Evolutionary conservation across 2,113 vertebrate genomes (phyloP).

Genomic region (Hucho hucho): DNA sequence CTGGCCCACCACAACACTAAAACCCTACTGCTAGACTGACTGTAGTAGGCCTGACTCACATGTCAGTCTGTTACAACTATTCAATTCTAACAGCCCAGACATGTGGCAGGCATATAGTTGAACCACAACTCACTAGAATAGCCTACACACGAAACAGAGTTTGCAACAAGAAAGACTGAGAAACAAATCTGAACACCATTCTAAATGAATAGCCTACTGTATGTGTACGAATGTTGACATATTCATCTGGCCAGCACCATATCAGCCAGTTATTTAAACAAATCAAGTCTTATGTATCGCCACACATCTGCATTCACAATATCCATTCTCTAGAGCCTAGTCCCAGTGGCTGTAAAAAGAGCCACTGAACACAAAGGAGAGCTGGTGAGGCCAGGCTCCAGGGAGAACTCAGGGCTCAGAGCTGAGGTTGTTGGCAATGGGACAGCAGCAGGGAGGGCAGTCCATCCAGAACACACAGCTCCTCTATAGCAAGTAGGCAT

Average conservation of each 20-base stretch:
- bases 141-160: no score
- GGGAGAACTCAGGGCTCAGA: not conserved
- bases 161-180: no score
- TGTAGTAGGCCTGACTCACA: no score
- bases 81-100: no score
- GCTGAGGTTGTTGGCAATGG: not conserved
- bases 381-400: not conserved
- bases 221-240: not conserved
- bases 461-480: constrained; percentile 27
- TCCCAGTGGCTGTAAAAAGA: not conserved
- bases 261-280: no score
- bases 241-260: not conserved
- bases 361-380: not conserved
- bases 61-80: no score
- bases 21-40: no score
- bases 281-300: not conserved
- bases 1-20: no score
- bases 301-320: not conserved
- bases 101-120: no score
- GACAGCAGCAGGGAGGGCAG: not conserved
- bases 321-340: not conserved
- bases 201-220: no score
- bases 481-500: constrained; percentile 10
- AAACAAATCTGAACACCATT: no score
- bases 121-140: no score